Base-by-base conservation (phyloP, 2,888 invertebrate genomes). In the Campaea margaritaria region DNA sequence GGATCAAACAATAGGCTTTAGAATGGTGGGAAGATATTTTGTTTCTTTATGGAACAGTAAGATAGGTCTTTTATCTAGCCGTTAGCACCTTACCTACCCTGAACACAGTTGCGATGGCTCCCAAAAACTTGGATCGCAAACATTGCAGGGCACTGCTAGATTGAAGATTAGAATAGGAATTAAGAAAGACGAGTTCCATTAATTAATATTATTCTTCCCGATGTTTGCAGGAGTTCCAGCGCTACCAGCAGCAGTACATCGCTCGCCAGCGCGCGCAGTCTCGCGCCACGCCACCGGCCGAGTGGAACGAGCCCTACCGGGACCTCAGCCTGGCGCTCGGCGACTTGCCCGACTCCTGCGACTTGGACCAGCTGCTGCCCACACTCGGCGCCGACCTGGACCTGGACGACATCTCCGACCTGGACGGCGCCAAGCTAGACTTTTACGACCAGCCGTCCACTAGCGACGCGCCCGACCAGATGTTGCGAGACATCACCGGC, bases 301-400 rank as follows among this genome's bases (percentile, higher is more conserved):
- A 93, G 83, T 88, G 93, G 93, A 85, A 86, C 86, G 91, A 91
- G 69, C 87, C 91, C 0, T 91, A 90, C 82, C 87, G 89, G 82
- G 91, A 91, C 83, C 80, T 86, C 39, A 82, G 80, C 1, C 74
- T 90, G 11, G 75, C 86, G 10, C 79, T 93, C n/a, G 84, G 87
- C 0, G 93, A 92, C 61, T 77, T 92, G 36, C 87, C 91, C 1
- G 93, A 92, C 74, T 83, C 81, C 57, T 87, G 89, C 61, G 95
- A 95, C 79, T 89, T 95, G 55, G 95, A 95, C 73, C 94, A 94
- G 72, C 86, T 96, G 70, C 86, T 95, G 77, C 94, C 95, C 13
- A 93, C 93, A 34, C 82, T 94, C 14, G 94, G 93, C 64, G 93
- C 94, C 46, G 92, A 94, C 69, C 94, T 95, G 74, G 89, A 95